Conservation (phyloP, 2,797 vertebrate genomes). For the Mycteria americana region DNA sequence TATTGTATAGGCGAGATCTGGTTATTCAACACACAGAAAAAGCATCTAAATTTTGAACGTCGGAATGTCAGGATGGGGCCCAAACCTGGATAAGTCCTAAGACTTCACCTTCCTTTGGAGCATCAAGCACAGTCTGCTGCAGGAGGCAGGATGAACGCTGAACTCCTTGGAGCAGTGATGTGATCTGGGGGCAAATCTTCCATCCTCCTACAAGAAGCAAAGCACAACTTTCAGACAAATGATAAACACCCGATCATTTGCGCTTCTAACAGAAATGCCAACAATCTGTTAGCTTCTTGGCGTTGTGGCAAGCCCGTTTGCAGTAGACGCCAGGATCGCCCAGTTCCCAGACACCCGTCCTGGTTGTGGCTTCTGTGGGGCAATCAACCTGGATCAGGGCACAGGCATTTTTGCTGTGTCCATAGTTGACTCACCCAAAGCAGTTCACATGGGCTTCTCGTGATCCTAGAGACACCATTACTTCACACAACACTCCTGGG, state of each 20-base stretch:
- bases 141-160: background rate
- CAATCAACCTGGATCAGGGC: background rate
- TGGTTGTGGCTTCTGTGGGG: background rate
- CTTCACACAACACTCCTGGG: background rate
- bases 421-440: background rate
- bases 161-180: background rate
- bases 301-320: background rate
- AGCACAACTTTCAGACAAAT: background rate
- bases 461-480: background rate
- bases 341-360: background rate
- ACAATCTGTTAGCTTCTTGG: background rate
- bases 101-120: background rate
- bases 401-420: background rate
- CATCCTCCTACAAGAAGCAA: background rate
- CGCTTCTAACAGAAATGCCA: background rate
- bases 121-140: background rate
- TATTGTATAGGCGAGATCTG: background rate
- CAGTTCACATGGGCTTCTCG: background rate
- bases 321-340: background rate
- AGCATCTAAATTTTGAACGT: background rate
- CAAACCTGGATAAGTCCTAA: background rate
- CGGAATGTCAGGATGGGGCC: background rate
- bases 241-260: background rate
- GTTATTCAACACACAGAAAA: background rate
- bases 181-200: background rate